Base-by-base conservation (phyloP, 2,797 vertebrate genomes). In the Sebastes iracundus region DNA sequence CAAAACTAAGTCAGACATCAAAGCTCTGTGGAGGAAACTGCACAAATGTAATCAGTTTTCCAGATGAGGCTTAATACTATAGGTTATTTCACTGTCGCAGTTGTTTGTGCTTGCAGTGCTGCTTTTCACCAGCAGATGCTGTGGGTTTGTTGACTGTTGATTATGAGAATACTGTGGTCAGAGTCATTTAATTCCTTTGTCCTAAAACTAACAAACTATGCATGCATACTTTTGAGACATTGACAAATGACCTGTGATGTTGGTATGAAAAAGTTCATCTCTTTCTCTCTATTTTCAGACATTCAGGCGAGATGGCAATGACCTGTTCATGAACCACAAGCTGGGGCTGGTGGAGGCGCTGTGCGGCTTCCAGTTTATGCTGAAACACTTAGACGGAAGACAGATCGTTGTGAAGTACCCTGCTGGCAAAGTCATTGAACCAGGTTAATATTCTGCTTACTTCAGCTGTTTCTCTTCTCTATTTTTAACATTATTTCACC, bases 381-480 rank as follows among this genome's bases (percentile, higher is more conserved):
- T 99, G 91, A 99, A 98, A 91, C 99, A 99, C 93, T 96, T 99
- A 84, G 99, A 99, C 72, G 97, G 92, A 22, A 96, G 97, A 91
- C 99, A 99, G 88, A 98, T 99, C 77, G 97, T 99, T 83, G 97
- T 99, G 72, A 99, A 98, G 92, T 98, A 99, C 22, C 98, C 98
- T 35, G 96, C 97, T 83, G 98, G 99, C 82, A 99, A 99, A 97
- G 97, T 99, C 86, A 99, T 99, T 78, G 97, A 99, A 90, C 98
- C 99, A 95, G 99, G 99, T 99, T 10, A 81, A 35, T n/a, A 4
- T 22, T 20, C 10, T 46, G 42, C 42, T 46, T 20, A 16, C 6
- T 18, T 59, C 38, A 14, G 27, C 28, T 30, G 11, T 33, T 63
- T 60, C 4, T 25, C 33, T 52, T 49, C 14, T 46, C 7, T 55